phyloP scores from a whole-genome alignment of 1,140 invertebrate species.

The Calycopis cecrops region DNA sequence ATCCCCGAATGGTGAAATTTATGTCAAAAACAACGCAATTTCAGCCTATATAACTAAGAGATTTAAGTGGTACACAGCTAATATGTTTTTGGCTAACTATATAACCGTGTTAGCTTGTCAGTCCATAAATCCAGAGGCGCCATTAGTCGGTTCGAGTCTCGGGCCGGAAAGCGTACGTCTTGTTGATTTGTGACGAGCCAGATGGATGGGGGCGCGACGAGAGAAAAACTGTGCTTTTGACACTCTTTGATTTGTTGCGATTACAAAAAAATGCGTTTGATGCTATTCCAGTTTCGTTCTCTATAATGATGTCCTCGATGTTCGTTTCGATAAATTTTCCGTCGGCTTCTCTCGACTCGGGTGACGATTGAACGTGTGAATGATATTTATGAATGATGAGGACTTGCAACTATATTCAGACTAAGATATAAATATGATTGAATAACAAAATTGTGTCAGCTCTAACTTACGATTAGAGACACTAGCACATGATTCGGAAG shows the following conservation, averaged over 20 bases:
- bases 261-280: background rate
- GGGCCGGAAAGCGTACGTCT: constrained; percentile 62
- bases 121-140: constrained; percentile 51
- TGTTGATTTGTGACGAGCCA: constrained; percentile 59
- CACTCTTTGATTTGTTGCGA: constrained; percentile 6
- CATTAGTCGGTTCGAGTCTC: constrained; percentile 49
- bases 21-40: no score
- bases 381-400: background rate
- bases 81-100: constrained; percentile 9
- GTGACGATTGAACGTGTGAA: background rate
- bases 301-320: background rate
- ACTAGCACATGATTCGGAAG: no score
- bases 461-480: no score
- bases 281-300: background rate
- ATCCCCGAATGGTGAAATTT: no score
- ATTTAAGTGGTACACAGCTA: background rate
- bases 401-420: no score
- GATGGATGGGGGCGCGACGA: constrained; percentile 42
- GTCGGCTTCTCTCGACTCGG: background rate
- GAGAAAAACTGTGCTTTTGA: constrained; percentile 12
- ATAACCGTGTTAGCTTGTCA: constrained; percentile 28
- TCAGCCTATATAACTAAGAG: no score
- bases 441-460: no score
- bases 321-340: background rate
- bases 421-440: no score